Conservation (phyloP, 2,888 invertebrate species). For the Sphecodes monilicornis region DNA sequence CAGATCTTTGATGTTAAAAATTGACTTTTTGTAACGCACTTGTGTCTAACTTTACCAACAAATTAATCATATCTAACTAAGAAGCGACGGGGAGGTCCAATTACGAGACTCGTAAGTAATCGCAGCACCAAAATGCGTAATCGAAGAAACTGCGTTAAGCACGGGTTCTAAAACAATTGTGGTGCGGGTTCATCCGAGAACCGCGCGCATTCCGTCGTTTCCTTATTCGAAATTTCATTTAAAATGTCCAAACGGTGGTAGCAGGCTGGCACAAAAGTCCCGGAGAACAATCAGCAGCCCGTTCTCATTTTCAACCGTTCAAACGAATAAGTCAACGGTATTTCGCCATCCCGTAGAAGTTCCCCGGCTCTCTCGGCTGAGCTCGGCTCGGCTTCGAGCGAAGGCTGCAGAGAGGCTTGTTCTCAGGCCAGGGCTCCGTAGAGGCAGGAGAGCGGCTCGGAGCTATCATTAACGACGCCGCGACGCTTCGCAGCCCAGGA, state of each 20-base stretch:
- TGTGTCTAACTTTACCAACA: too few species aligned
- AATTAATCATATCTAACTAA: too few species aligned
- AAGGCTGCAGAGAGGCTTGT: constrained; percentile 16
- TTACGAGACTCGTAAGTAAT: neutral
- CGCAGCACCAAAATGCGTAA: neutral
- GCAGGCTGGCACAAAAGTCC: constrained; percentile 7
- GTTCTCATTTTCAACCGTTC: neutral
- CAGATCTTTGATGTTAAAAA: too few species aligned
- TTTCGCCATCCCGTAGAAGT: constrained; percentile 17
- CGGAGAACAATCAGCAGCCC: neutral
- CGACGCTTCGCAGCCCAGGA: constrained; percentile 65
- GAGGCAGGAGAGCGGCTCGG: constrained; percentile 56
- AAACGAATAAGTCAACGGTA: constrained; percentile 18
- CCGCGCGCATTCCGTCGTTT: neutral
- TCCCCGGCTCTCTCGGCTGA: neutral
- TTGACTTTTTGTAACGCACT: too few species aligned
- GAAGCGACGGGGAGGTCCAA: neutral
- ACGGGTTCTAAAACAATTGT: neutral
- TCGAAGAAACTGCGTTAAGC: neutral
- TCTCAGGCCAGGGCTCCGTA: constrained; percentile 56
- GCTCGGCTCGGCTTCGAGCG: constrained; percentile 8
- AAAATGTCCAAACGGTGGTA: neutral
- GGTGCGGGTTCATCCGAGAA: neutral
- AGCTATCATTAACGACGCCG: constrained; percentile 67
- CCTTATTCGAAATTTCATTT: constrained; percentile 1